These are phyloP conservation scores for Gasterosteus aculeatus DNA, from an alignment of 2,113 vertebrate species.

Conservation along the genomic window DNA sequence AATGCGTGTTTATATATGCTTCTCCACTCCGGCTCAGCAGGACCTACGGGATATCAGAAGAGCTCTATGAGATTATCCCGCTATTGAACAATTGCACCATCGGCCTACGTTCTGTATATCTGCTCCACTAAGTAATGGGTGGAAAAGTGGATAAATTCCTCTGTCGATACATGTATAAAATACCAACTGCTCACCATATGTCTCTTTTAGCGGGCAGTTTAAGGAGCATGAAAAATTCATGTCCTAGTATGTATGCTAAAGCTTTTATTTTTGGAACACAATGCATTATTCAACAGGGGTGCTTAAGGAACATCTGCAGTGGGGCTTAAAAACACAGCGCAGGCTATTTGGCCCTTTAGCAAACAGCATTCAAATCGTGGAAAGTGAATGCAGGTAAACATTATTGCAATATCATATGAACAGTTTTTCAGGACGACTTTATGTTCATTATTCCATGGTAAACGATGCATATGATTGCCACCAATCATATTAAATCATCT, in stretches of 20 bases:
- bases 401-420: background rate
- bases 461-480: background rate
- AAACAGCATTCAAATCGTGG: background rate
- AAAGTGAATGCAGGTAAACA: background rate
- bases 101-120: constrained; percentile 12
- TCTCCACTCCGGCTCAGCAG: background rate
- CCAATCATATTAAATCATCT: background rate
- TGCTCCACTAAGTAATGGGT: constrained; percentile 36
- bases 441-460: background rate
- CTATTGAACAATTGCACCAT: constrained; percentile 12
- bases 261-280: constrained; percentile 20
- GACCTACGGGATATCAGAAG: constrained; percentile 10
- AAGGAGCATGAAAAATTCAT: constrained; percentile 35
- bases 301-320: constrained; percentile 9
- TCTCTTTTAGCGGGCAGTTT: constrained; percentile 38
- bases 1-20: background rate
- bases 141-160: constrained; percentile 15
- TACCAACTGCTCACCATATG: constrained; percentile 26
- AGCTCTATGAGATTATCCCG: background rate
- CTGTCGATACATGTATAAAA: constrained; percentile 19
- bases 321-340: background rate
- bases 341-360: background rate
- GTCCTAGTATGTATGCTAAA: background rate
- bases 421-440: background rate
- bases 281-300: constrained; percentile 21